These are phyloP conservation scores for Drosophila bifasciata DNA, from an alignment of 1,140 invertebrate species.

Conservation along the genomic window DNA sequence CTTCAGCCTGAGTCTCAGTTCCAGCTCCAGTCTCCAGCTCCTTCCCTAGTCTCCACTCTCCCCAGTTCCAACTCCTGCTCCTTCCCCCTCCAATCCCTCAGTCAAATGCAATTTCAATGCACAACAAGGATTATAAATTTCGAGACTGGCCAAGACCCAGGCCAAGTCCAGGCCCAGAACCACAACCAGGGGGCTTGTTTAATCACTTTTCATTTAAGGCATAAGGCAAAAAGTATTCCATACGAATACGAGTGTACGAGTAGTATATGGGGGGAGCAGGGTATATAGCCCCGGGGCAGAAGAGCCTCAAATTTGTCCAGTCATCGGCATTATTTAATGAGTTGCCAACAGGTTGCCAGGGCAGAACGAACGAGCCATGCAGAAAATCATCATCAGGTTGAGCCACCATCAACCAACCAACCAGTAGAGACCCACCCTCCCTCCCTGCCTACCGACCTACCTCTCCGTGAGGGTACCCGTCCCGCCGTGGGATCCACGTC, in stretches of 20 bases:
- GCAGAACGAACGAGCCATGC: slow-evolving; percentile 47
- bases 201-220: slow-evolving; percentile 74
- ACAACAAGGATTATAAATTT: slow-evolving; percentile 77
- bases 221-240: slow-evolving; percentile 15
- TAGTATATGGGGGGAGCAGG: not conserved
- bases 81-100: too few species aligned
- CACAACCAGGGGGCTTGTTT: slow-evolving; percentile 52
- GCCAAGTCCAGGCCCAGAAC: not conserved
- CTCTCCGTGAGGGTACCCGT: not conserved
- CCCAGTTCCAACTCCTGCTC: not conserved
- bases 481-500: too few species aligned
- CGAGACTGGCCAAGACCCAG: slow-evolving; percentile 22
- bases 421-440: too few species aligned
- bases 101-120: slow-evolving; percentile 65
- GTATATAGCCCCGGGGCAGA: not conserved
- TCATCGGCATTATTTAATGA: slow-evolving; percentile 84
- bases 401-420: too few species aligned
- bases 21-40: not conserved
- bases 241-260: too few species aligned
- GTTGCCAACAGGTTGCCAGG: slow-evolving; percentile 76
- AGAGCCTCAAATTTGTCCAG: slow-evolving; percentile 70
- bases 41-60: not conserved
- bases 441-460: too few species aligned
- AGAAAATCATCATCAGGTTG: slow-evolving; percentile 69
- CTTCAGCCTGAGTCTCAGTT: too few species aligned